phyloP scores from a whole-genome alignment of 1,140 invertebrate genomes.

The Apocrypta bakeri region DNA sequence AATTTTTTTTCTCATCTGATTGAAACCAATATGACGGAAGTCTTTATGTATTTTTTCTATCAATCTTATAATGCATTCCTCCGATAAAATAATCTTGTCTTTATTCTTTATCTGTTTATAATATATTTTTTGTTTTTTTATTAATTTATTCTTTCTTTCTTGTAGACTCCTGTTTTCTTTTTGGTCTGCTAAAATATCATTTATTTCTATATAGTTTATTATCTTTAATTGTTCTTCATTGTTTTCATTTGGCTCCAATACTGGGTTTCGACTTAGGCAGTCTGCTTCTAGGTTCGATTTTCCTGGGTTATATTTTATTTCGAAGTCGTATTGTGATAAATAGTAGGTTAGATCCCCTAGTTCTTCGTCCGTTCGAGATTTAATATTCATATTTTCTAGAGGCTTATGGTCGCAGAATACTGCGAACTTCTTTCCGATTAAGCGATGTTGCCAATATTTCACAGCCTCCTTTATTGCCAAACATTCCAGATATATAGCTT shows the following conservation, averaged over 20 bases:
- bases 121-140: not conserved
- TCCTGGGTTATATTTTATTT: constrained; percentile 52
- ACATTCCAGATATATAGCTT: constrained; percentile 30
- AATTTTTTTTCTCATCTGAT: constrained; percentile 44
- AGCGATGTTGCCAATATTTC: constrained; percentile 18
- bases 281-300: constrained; percentile 54
- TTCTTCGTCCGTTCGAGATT: constrained; percentile 40
- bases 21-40: constrained; percentile 30
- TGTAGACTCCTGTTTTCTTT: not conserved
- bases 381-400: constrained; percentile 50
- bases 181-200: constrained; percentile 52
- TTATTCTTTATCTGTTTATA: constrained; percentile 39
- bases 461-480: constrained; percentile 24
- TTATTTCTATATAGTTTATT: constrained; percentile 50
- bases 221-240: constrained; percentile 49
- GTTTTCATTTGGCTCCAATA: constrained; percentile 41
- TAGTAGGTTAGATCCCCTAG: not conserved
- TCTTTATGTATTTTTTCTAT: constrained; percentile 31
- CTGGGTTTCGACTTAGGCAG: constrained; percentile 54
- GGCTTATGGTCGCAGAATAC: constrained; percentile 49
- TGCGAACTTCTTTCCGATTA: constrained; percentile 42
- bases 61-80: constrained; percentile 10
- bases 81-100: constrained; percentile 40
- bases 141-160: not conserved
- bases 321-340: constrained; percentile 30